These are phyloP conservation scores for Uria lomvia DNA, from an alignment of 2,113 vertebrate genomes.

Conservation along the genomic window DNA sequence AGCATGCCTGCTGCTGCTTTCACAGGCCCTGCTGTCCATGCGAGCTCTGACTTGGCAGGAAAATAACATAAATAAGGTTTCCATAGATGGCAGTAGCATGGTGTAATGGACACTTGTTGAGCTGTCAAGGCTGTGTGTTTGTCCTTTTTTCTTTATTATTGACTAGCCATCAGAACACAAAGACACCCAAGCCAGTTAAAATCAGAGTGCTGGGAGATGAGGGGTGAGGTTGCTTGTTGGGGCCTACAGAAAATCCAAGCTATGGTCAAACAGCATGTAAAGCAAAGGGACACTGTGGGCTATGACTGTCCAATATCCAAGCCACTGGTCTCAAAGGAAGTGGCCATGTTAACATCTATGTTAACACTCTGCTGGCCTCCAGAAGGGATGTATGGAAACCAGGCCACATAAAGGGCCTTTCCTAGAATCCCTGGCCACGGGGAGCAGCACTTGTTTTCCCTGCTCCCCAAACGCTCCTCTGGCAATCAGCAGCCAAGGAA, in stretches of 20 bases:
- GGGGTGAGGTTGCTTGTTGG: not conserved
- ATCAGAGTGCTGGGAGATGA: not conserved
- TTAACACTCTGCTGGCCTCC: not conserved
- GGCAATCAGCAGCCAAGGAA: slow-evolving; percentile 46
- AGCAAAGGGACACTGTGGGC: not conserved
- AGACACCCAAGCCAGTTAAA: not conserved
- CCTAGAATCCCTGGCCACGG: not conserved
- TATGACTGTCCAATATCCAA: not conserved
- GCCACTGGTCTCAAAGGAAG: not conserved
- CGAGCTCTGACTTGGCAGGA: not conserved
- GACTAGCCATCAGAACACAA: not conserved
- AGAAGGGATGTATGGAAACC: not conserved
- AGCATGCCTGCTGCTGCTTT: not conserved
- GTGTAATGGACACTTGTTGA: not conserved
- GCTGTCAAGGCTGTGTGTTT: not conserved
- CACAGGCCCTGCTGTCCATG: not conserved
- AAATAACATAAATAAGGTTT: not conserved
- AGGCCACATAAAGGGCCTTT: not conserved
- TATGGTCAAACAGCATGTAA: not conserved
- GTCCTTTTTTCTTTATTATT: not conserved
- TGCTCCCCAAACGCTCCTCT: not conserved
- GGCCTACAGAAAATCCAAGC: not conserved
- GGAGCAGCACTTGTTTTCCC: not conserved
- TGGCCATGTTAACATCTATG: not conserved
- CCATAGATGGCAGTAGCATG: not conserved